Base-by-base conservation (phyloP, 2,888 invertebrate species). In the Amitus sp. region DNA sequence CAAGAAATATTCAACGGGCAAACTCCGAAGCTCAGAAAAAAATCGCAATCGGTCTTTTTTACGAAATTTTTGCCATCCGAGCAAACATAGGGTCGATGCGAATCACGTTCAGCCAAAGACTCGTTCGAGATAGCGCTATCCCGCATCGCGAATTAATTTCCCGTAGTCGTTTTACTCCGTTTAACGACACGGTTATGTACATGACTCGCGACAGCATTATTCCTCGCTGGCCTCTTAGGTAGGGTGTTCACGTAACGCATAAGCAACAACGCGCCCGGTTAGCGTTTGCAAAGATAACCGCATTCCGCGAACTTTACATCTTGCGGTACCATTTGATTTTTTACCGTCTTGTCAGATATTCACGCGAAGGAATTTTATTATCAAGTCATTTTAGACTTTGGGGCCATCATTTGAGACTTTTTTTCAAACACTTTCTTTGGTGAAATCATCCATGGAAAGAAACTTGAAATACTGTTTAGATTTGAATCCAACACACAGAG, bases 211-310 rank as follows among this genome's bases (percentile, higher is more conserved):
- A 58, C 30, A 18, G 65, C 69, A 71, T 69, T 60, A 56, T 52
- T 56, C 62, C 30, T 52, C 58, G 55, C 63, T 48, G 58, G 54
- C 73, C 73, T 70, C 73, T 80, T 78, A 73, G 72, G 78, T 79
- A 80, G 80, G 77, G 76, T 74, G 78, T 80, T 80, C 80, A 80
- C 80, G 80, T 80, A 80, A 78, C 80, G 74, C 79, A 79, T 80
- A 80, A 80, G 80, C 78, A 79, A 78, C 73, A 72, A 65, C 68
- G 73, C 74, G 74, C 75, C 76, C 79, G 77, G 69, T 73, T 75
- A 77, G 77, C 76, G 79, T 78, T 79, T 78, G 78, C 80, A 77
- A 72, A 80, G 80, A 80, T 80, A 80, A 80, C 77, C 68, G 64
- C 58, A 17, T 49, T 28, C 13, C 33, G 47, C 30, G 34, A 33